Evolutionary conservation across 2,113 vertebrate genomes (phyloP), one percentile per base, ranked within the genome.

Genomic region (Caloenas nicobarica): DNA sequence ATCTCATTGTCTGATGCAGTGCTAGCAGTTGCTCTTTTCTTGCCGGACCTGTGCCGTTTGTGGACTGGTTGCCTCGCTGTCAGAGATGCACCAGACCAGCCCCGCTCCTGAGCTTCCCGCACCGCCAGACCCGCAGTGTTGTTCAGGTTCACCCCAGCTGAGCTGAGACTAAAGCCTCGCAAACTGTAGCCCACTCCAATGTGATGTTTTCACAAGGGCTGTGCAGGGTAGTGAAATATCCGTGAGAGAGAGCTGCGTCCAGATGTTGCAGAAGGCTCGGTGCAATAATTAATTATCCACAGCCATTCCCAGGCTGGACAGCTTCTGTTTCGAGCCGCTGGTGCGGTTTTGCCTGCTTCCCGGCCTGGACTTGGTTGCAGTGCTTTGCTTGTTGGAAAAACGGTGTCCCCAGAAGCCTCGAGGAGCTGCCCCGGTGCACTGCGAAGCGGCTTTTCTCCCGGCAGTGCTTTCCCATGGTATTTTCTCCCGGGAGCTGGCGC

Each of bases 101-200:
- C 54, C 24, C 0, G 4, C 38, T 83, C 50, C 66, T 0, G 2
- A 57, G 62, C 31, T 23, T 62, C 65, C 56, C 1, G 5, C 14
- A 0, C 16, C 1, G 38, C 8, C 1, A 11, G 31, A 48, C n/a
- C 3, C 0, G 8, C 2, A 5, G 7, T 5, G 31, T 7, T 9
- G 11, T 11, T 54, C 54, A 31, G 7, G 22, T 65, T 69, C 23
- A 13, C 7, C 44, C 50, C 33, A 62, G 54, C 57, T 1, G 0
- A 56, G 71, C 51, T 42, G 33, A 56, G 82, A 10, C 5, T 4
- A 5, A 24, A 73, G 16, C 50, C 51, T 87, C 25, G 51, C 38
- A 40, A 54, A 16, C 6, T 40, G 1, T 1, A 66, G 13, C 64
- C 60, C 4, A 3, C 70, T 74, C 48, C 0, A 4, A 13, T 1